These are phyloP conservation scores for Hiodon alosoides DNA, from an alignment of 2,113 vertebrate genomes.

Conservation along the genomic window DNA sequence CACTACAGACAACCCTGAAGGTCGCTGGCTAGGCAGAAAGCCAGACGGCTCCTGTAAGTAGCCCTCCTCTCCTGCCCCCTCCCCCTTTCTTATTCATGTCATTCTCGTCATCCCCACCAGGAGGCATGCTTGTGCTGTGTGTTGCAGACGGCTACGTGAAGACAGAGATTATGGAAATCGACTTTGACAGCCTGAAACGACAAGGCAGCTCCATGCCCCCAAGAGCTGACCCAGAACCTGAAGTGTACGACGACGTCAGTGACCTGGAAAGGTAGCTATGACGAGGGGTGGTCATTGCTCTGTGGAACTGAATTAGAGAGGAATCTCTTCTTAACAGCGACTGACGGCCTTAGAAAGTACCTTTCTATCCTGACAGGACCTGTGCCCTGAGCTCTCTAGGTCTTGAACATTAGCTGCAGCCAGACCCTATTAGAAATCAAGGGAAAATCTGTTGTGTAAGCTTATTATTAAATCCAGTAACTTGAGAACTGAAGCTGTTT, in stretches of 20 bases:
- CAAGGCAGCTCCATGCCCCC: slow-evolving; percentile 15
- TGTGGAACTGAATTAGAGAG: no score
- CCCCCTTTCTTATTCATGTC: neutral
- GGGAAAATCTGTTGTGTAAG: no score
- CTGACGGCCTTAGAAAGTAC: neutral
- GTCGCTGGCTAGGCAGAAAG: slow-evolving; percentile 80
- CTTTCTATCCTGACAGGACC: neutral
- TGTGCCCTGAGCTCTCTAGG: neutral
- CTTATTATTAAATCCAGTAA: neutral
- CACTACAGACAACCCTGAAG: slow-evolving; percentile 84
- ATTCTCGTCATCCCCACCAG: neutral
- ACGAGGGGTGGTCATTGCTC: slow-evolving; percentile 60
- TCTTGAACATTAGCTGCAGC: no score
- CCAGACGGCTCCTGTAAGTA: slow-evolving; percentile 73
- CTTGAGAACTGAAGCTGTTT: slow-evolving; percentile 28
- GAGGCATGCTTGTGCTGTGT: neutral
- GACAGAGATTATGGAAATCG: slow-evolving; percentile 77
- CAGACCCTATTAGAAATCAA: no score
- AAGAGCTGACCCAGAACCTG: slow-evolving; percentile 56
- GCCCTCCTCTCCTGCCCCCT: neutral
- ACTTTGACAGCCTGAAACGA: slow-evolving; percentile 75
- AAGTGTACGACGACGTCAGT: slow-evolving; percentile 82
- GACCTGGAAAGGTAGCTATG: slow-evolving; percentile 49
- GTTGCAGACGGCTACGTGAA: slow-evolving; percentile 86
- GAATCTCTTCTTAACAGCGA: no score